These are phyloP conservation scores for Adela reaumurella DNA, from an alignment of 2,888 invertebrate genomes.

Conservation along the genomic window DNA sequence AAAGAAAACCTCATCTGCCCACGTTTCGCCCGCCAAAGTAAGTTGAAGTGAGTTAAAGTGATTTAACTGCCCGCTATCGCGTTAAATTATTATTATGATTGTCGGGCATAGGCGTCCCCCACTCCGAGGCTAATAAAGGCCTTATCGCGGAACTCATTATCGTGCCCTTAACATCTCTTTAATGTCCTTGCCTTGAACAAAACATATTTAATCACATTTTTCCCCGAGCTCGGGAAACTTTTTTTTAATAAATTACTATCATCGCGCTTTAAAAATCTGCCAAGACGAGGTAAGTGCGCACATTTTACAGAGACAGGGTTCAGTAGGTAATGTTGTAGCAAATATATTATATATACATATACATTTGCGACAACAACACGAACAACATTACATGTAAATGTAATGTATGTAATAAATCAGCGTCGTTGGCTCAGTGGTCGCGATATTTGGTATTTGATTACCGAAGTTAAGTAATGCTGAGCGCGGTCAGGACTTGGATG, in stretches of 20 bases:
- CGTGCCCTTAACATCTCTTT: constrained; percentile 58
- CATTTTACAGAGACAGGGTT: not conserved
- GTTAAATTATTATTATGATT: constrained; percentile 34
- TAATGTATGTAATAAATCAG: no score
- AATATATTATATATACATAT: no score
- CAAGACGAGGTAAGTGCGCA: not conserved
- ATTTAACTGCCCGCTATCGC: constrained; percentile 52
- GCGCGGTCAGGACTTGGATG: no score
- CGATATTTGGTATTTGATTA: no score
- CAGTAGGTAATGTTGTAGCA: no score
- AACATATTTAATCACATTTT: constrained; percentile 60
- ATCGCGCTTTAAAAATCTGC: not conserved
- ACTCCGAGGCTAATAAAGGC: constrained; percentile 47
- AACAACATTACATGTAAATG: no score
- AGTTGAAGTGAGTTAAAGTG: constrained; percentile 47
- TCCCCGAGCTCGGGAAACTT: constrained; percentile 31
- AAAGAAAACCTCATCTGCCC: no score
- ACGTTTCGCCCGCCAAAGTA: not conserved
- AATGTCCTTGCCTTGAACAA: constrained; percentile 58
- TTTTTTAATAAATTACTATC: constrained; percentile 11
- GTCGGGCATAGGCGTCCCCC: constrained; percentile 24
- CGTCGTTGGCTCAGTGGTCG: no score
- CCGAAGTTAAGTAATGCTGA: no score
- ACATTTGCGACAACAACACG: no score
- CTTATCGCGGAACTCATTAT: constrained; percentile 58